phyloP scores from a whole-genome alignment of 2,797 vertebrate species.

The Etheostoma perlongum region DNA sequence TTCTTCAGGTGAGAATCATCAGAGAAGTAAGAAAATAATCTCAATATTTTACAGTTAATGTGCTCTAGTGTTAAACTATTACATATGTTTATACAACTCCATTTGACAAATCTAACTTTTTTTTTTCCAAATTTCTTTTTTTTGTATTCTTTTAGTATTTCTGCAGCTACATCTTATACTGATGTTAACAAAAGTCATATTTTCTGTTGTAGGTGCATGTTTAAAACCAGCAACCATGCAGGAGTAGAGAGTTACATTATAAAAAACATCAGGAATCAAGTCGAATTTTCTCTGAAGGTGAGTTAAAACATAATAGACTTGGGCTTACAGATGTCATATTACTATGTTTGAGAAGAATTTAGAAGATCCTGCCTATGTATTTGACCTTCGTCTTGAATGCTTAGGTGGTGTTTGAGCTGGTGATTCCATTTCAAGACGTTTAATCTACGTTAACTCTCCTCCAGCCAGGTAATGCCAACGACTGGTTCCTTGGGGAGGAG shows the following conservation, averaged over 20 bases:
- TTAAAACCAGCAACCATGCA: conserved; percentile 92
- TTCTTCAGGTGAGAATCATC: conserved; percentile 89
- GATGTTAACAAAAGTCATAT: background rate
- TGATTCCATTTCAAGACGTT: background rate
- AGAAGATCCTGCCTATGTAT: background rate
- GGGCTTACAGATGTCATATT: background rate
- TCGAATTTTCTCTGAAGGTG: conserved; percentile 89
- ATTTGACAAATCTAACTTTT: background rate
- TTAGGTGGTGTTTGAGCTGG: background rate
- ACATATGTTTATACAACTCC: background rate
- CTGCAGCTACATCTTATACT: background rate
- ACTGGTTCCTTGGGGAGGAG: conserved; percentile 89
- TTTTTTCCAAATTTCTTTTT: background rate
- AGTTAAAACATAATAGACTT: conserved; percentile 49
- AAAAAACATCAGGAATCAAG: conserved; percentile 94
- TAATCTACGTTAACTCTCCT: conserved; percentile 47
- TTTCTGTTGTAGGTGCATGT: conserved; percentile 88
- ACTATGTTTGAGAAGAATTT: background rate
- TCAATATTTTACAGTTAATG: background rate
- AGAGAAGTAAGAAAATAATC: background rate
- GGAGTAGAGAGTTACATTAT: conserved; percentile 92
- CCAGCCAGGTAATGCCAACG: conserved; percentile 78
- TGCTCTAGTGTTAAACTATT: background rate
- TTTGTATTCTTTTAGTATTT: background rate
- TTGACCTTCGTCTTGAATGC: background rate